Evolutionary conservation across 2,888 invertebrate species (phyloP).

Genomic region (Nezara viridula): DNA sequence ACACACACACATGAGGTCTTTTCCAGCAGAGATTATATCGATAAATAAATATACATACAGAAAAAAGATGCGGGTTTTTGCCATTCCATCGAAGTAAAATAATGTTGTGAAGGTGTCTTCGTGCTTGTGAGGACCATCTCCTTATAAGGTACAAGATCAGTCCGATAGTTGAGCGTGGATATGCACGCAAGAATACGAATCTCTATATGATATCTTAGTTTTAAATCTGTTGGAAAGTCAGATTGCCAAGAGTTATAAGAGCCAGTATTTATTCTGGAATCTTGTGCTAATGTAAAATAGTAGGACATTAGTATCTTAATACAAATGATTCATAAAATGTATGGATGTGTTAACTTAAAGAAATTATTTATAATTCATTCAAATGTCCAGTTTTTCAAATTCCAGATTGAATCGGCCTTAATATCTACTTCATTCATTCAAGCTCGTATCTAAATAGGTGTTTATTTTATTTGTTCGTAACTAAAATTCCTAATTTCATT

Average conservation of each 20-base stretch:
- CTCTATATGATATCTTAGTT: neutral
- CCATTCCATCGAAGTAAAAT: neutral
- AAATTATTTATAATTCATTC: neutral
- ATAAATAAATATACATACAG: constrained; percentile 26
- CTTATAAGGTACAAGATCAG: neutral
- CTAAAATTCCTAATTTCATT: no score
- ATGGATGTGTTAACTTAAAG: neutral
- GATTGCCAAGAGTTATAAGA: neutral
- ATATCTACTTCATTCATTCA: neutral
- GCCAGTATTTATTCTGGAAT: neutral
- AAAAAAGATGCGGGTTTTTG: constrained; percentile 8
- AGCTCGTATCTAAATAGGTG: no score
- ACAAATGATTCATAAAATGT: neutral
- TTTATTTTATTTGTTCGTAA: no score
- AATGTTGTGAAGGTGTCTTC: neutral
- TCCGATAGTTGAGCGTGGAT: neutral
- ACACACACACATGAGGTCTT: neutral
- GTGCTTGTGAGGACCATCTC: neutral
- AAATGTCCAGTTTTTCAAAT: neutral
- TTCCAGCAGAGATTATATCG: constrained; percentile 1
- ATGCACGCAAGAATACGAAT: constrained; percentile 16
- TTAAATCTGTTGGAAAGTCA: neutral
- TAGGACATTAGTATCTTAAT: neutral
- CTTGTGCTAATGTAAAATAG: neutral
- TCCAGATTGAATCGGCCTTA: neutral